Evolutionary conservation across 2,888 invertebrate genomes (phyloP).

Genomic region (Nudaria mundana): DNA sequence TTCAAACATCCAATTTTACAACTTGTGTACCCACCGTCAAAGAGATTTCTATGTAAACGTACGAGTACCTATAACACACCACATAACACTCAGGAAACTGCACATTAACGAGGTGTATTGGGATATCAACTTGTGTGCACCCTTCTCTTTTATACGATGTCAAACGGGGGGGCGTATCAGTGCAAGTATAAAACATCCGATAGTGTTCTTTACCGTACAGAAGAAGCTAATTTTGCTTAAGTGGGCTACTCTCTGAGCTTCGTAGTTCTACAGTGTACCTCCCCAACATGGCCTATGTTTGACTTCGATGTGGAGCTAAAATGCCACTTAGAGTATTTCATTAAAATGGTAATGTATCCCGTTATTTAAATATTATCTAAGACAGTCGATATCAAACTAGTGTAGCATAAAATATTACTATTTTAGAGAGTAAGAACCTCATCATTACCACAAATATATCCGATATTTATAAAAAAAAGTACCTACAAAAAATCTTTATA

Average conservation of each 20-base stretch:
- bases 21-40: no score
- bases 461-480: no score
- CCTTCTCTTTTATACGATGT: constrained; percentile 63
- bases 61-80: constrained; percentile 11
- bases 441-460: no score
- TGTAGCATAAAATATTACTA: no score
- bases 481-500: no score
- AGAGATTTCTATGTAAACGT: constrained; percentile 1
- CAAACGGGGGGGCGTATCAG: constrained; percentile 67
- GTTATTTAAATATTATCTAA: no score
- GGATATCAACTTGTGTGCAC: constrained; percentile 41
- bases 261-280: constrained; percentile 50
- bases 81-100: constrained; percentile 13
- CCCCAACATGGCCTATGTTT: constrained; percentile 55
- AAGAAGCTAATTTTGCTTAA: constrained; percentile 80
- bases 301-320: constrained; percentile 52
- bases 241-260: constrained; percentile 70
- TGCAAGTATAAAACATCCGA: constrained; percentile 71
- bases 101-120: constrained; percentile 51
- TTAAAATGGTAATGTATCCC: not conserved
- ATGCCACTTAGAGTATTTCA: constrained; percentile 40
- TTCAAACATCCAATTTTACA: no score
- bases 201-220: constrained; percentile 76
- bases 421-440: no score
- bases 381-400: no score